Evolutionary conservation across 2,113 vertebrate species (phyloP).

Genomic region (Coracopsis vasa): DNA sequence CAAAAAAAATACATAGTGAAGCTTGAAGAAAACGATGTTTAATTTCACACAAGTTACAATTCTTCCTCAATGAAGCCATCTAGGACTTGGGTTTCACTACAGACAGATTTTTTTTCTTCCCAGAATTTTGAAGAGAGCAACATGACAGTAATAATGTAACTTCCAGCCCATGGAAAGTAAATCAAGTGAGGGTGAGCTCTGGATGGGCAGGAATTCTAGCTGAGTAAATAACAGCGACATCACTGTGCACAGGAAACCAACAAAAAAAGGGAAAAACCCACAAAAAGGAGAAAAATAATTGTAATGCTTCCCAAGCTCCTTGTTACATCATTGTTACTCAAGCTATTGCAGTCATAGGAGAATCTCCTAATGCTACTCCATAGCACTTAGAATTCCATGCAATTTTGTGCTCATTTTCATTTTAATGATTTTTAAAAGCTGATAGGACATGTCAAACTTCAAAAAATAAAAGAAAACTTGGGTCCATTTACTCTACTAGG

Average conservation of each 20-base stretch:
- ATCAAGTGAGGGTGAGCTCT: not conserved
- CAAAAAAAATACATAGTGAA: not conserved
- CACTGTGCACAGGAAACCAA: not conserved
- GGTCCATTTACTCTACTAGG: not conserved
- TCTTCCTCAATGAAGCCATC: not conserved
- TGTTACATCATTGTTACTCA: not conserved
- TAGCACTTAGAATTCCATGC: not conserved
- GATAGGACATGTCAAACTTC: not conserved
- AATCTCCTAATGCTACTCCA: not conserved
- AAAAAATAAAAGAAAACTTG: not conserved
- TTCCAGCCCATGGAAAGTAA: not conserved
- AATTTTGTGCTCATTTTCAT: not conserved
- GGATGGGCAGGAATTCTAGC: not conserved
- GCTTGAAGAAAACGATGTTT: not conserved
- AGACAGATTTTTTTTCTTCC: not conserved
- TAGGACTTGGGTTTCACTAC: not conserved
- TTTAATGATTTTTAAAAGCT: not conserved
- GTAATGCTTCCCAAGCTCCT: not conserved
- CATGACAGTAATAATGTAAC: not conserved
- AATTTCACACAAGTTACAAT: not conserved
- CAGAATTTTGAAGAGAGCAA: not conserved
- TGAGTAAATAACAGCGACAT: not conserved
- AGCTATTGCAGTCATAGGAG: not conserved
- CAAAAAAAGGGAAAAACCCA: not conserved
- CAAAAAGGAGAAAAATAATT: not conserved